Evolutionary conservation across 2,797 vertebrate species (phyloP).

Genomic region (Martes flavigula): DNA sequence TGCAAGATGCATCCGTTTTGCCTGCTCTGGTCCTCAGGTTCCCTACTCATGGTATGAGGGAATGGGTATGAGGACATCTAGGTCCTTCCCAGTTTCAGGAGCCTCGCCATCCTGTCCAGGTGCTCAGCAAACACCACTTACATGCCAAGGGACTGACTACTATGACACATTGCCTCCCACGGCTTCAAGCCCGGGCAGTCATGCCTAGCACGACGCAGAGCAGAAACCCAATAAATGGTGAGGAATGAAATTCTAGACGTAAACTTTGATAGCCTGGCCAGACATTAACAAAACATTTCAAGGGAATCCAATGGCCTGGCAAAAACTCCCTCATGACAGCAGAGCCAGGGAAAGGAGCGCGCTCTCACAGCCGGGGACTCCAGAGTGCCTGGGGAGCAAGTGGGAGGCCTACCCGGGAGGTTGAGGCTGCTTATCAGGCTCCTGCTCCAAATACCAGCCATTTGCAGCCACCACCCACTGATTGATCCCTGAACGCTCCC

Average conservation of each 20-base stretch:
- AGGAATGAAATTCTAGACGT: neutral
- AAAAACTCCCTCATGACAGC: neutral
- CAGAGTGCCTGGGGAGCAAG: neutral
- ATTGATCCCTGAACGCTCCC: neutral
- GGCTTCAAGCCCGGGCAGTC: neutral
- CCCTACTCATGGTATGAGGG: neutral
- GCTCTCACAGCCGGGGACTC: neutral
- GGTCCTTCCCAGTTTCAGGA: neutral
- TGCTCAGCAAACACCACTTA: neutral
- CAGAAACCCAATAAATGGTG: neutral
- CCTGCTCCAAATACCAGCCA: neutral
- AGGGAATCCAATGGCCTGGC: neutral
- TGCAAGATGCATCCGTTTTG: rapidly evolving
- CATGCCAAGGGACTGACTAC: neutral
- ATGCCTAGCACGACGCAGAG: neutral
- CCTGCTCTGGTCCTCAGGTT: neutral
- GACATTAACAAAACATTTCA: neutral
- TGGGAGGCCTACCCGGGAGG: too few relatives aligned
- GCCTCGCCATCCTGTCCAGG: neutral
- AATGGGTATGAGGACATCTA: neutral
- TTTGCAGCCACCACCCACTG: neutral
- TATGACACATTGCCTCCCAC: neutral
- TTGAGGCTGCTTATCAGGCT: neutral
- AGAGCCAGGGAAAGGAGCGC: neutral
- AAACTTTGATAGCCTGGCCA: neutral